phyloP scores from a whole-genome alignment of 2,113 vertebrate genomes.

The Sturnus vulgaris region DNA sequence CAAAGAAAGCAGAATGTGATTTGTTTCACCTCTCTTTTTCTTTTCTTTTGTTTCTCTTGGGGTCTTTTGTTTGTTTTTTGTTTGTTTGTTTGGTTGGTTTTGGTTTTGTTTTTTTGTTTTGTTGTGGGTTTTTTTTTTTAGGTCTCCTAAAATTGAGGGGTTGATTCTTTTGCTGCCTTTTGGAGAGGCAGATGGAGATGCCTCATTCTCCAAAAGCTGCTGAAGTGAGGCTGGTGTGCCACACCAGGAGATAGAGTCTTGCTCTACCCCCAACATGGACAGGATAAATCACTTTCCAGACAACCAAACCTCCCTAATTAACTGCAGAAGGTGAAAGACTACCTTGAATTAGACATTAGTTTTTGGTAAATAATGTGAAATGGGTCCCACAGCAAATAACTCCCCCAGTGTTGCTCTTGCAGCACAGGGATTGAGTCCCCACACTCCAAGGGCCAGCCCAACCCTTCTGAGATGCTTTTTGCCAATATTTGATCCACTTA shows the following conservation, averaged over 20 bases:
- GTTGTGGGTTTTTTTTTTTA: no score
- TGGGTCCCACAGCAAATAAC: not conserved
- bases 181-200: not conserved
- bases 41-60: not conserved
- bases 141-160: not conserved
- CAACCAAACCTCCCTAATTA: not conserved
- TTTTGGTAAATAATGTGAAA: not conserved
- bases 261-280: not conserved
- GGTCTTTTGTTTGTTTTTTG: no score
- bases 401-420: not conserved
- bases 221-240: not conserved
- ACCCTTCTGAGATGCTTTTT: not conserved
- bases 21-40: no score
- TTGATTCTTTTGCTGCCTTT: not conserved
- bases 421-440: not conserved
- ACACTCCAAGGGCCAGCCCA: not conserved
- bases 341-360: not conserved
- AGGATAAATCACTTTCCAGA: not conserved
- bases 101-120: no score
- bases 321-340: not conserved
- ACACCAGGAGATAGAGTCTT: not conserved
- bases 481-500: rapidly evolving
- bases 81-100: no score
- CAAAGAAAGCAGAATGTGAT: not conserved
- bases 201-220: not conserved